Percentiles rank a stretch among this genome's conserved stretches.
These are phyloP conservation scores for Uria aalge DNA, from an alignment of 2,113 vertebrate genomes.

Conservation along the genomic window DNA sequence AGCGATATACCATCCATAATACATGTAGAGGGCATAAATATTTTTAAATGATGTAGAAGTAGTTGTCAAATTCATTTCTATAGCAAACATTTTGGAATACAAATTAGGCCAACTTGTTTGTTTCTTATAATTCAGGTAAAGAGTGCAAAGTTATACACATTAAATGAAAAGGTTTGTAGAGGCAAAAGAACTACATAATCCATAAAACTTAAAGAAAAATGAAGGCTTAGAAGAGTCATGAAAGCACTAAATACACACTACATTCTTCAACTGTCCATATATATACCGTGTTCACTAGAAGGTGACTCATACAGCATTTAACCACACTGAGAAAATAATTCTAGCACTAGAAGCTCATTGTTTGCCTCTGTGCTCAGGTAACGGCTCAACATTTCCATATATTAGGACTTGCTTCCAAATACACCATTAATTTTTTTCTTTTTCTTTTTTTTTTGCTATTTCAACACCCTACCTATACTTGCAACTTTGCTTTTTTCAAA, in stretches of 20 bases:
- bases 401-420: not conserved
- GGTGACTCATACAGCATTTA: not conserved
- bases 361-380: not conserved
- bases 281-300: not conserved
- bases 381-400: not conserved
- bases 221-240: not conserved
- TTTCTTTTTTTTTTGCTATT: not conserved
- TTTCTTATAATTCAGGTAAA: not conserved
- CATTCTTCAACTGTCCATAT: not conserved
- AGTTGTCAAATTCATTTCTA: conserved; percentile 18
- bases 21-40: not conserved
- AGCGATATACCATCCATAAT: not conserved
- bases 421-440: not conserved
- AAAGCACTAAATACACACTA: not conserved
- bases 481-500: not conserved
- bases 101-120: not conserved
- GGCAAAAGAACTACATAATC: not conserved
- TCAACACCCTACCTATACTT: not conserved
- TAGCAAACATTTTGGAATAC: not conserved
- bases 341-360: not conserved
- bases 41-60: not conserved
- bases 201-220: not conserved
- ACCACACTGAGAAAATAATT: not conserved
- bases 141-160: not conserved
- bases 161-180: not conserved